Evolutionary conservation across 2,113 vertebrate species (phyloP).

Genomic region (Cynoglossus semilaevis): DNA sequence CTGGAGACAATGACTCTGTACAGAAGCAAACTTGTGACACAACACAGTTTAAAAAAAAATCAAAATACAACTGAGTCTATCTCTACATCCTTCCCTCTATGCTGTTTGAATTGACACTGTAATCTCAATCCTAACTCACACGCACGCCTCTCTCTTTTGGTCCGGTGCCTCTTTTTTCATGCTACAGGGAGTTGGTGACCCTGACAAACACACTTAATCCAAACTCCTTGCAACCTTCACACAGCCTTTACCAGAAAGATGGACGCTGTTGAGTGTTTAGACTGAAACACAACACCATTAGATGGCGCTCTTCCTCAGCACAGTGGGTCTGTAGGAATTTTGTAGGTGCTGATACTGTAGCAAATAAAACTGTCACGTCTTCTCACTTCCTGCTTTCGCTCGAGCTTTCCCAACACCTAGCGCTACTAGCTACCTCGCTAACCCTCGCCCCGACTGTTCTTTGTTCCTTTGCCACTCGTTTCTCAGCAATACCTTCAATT

Average conservation of each 20-base stretch:
- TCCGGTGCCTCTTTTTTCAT: conserved; percentile 25
- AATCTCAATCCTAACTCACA: conserved; percentile 15
- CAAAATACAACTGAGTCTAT: background rate
- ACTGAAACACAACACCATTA: conserved; percentile 22
- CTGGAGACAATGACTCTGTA: conserved; percentile 44
- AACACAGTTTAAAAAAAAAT: conserved; percentile 12
- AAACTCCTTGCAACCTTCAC: conserved; percentile 54
- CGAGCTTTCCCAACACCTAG: conserved; percentile 17
- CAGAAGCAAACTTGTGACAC: conserved; percentile 27
- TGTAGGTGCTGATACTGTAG: conserved; percentile 67
- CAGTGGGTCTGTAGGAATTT: conserved; percentile 55
- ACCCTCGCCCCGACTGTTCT: conserved; percentile 1
- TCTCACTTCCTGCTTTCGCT: conserved; percentile 1
- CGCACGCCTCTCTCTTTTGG: background rate
- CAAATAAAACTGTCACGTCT: conserved; percentile 16
- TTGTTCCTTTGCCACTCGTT: conserved; percentile 7
- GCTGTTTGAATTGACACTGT: conserved; percentile 52
- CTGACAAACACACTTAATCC: conserved; percentile 19
- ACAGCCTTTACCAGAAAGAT: conserved; percentile 40
- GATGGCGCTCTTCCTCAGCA: conserved; percentile 32
- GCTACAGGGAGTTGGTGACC: conserved; percentile 49
- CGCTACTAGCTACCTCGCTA: conserved; percentile 57
- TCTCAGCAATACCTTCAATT: conserved; percentile 26
- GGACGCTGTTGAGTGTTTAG: conserved; percentile 24
- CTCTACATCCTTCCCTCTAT: conserved; percentile 6